Base-by-base conservation (phyloP, 2,888 invertebrate species). In the Nycteola revayana region DNA sequence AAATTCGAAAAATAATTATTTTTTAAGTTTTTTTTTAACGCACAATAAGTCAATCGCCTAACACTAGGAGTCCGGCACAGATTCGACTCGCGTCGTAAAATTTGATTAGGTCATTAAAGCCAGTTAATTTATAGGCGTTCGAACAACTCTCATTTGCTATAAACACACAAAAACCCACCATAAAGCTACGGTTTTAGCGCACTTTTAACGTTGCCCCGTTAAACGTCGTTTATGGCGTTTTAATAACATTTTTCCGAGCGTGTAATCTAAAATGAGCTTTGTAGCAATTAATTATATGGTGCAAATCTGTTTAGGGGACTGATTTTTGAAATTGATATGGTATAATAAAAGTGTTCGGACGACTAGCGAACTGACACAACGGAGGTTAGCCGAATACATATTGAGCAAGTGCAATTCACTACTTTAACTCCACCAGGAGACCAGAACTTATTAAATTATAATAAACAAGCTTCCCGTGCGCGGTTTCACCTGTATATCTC, bases 31-130 rank as follows among this genome's bases (percentile, higher is more conserved):
- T 54, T 74, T 71, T 69, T 66, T 57, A 65, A 67, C 23, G 63
- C 70, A 77, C 83, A 84, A 85, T 84, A 86, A 87, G 85, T 86
- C 85, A 82, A 86, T 85, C 77, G 73, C 61, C 75, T 41, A 88
- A 89, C 85, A 88, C 89, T 86, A 88, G 88, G 76, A 89, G 89
- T 87, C 76, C 65, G 61, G 39, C 10, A 49, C 69, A 79, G 78
- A 89, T 88, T 89, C 86, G 89, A 73, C 75, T 72, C 83, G 87
- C 82, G 75, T 85, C 89, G 85, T 89, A 88, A 89, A 89, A 77
- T 85, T 87, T 87, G 88, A 89, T 89, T 88, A 87, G 83, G 75
- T 85, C 86, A 87, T 89, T 89, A 89, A 86, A 85, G 75, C 74
- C 78, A 76, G 78, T 75, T 88, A 88, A 89, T 88, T 88, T 89